A percentile compares a stretch with the other conserved stretches of the same genome.
These are phyloP conservation scores for Anhinga rufa DNA, from an alignment of 2,113 vertebrate genomes.

Conservation along the genomic window DNA sequence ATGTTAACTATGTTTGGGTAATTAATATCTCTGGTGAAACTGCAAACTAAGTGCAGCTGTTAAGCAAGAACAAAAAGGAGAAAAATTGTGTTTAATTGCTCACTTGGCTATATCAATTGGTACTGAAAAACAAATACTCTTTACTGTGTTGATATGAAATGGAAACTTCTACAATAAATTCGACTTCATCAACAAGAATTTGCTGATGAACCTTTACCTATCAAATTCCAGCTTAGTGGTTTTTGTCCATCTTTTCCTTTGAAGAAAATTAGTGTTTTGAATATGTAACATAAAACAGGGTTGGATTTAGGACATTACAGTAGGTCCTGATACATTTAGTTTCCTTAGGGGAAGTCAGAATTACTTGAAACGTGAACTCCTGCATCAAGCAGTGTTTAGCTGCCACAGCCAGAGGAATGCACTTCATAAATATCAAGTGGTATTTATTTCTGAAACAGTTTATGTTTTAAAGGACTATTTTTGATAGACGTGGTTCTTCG, in stretches of 20 bases:
- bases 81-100: not conserved
- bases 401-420: conserved; percentile 1
- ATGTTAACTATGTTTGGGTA: not conserved
- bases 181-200: not conserved
- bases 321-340: not conserved
- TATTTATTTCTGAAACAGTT: conserved; percentile 23
- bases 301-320: not conserved
- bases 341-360: not conserved
- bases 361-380: not conserved
- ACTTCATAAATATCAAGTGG: not conserved
- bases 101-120: not conserved
- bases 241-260: not conserved
- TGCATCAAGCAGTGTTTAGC: not conserved
- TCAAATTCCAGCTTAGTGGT: not conserved
- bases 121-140: not conserved
- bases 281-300: not conserved
- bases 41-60: not conserved
- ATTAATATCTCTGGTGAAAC: not conserved
- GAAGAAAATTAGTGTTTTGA: not conserved
- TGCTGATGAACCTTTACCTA: not conserved
- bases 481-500: not conserved
- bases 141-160: not conserved
- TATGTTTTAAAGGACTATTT: not conserved
- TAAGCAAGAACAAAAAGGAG: not conserved
- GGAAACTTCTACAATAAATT: not conserved